Evolutionary conservation across 2,113 vertebrate species (phyloP).

Genomic region (Anhinga anhinga): DNA sequence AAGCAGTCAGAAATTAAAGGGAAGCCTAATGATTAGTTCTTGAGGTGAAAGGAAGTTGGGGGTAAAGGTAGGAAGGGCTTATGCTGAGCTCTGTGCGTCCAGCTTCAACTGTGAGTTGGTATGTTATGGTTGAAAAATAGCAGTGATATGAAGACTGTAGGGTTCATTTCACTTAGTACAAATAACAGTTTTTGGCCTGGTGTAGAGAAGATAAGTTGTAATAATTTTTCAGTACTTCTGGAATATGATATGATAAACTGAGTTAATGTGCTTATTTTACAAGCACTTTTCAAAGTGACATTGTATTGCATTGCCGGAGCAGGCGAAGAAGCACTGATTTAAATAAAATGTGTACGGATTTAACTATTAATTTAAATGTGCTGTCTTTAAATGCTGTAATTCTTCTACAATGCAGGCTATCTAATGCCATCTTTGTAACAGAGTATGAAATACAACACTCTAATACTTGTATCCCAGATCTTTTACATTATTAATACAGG

Average conservation of each 20-base stretch:
- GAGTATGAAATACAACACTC: rapidly evolving
- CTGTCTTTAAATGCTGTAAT: rapidly evolving
- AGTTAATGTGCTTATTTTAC: not conserved
- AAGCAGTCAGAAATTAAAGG: not conserved
- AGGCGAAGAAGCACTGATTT: not conserved
- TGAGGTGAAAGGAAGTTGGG: not conserved
- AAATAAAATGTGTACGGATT: not conserved
- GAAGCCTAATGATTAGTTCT: not conserved
- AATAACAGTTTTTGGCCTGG: not conserved
- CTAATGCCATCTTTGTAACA: no score
- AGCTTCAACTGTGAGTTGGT: not conserved
- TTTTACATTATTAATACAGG: rapidly evolving
- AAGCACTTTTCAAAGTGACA: not conserved
- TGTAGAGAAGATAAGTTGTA: not conserved
- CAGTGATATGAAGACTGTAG: not conserved
- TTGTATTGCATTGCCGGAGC: not conserved
- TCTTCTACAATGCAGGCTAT: rapidly evolving
- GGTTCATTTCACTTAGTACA: not conserved
- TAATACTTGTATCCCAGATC: not conserved
- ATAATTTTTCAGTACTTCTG: not conserved
- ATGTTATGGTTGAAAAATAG: not conserved
- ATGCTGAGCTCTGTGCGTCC: not conserved
- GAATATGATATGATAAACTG: not conserved
- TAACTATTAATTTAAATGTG: not conserved
- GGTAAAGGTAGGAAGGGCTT: not conserved